phyloP scores from a whole-genome alignment of 37 sponge, comb jelly and placozoan genomes.

The Haliclona indistincta region DNA sequence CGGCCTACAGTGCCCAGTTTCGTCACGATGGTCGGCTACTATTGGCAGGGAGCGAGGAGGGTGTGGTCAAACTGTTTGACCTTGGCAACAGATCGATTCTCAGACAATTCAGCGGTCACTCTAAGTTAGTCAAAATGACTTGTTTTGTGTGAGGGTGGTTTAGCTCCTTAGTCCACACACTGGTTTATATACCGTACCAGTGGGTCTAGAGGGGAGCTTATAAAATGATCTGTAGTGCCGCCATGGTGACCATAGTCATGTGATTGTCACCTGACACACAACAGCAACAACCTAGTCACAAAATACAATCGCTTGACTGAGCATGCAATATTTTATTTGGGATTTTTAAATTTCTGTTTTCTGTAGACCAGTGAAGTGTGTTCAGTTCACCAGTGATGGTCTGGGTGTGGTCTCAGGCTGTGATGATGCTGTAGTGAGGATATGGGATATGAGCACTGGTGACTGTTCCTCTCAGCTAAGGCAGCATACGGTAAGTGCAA shows the following conservation, averaged over 20 bases:
- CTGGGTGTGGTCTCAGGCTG: slow-evolving; percentile 70
- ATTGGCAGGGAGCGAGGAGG: slow-evolving; percentile 84
- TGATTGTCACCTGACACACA: neutral
- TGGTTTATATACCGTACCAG: neutral
- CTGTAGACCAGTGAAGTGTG: slow-evolving; percentile 68
- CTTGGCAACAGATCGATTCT: slow-evolving; percentile 65
- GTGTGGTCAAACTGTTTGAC: slow-evolving; percentile 90
- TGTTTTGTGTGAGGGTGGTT: neutral
- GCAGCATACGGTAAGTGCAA: slow-evolving; percentile 57
- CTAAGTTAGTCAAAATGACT: slow-evolving; percentile 36
- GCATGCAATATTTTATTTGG: neutral
- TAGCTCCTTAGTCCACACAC: slow-evolving; percentile 27
- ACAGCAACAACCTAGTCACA: neutral
- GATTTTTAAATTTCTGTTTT: neutral
- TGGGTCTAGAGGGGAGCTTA: slow-evolving; percentile 47
- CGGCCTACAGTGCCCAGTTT: slow-evolving; percentile 79
- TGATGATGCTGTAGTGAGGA: slow-evolving; percentile 80
- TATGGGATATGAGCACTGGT: slow-evolving; percentile 91
- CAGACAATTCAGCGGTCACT: slow-evolving; percentile 80
- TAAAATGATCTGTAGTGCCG: neutral
- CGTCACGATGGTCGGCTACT: slow-evolving; percentile 86
- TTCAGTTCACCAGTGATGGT: slow-evolving; percentile 73
- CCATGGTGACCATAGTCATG: neutral
- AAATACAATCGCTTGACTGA: too few species aligned
- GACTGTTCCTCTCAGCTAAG: slow-evolving; percentile 24